phyloP scores from a whole-genome alignment of 2,113 vertebrate genomes.

The Colius striatus region DNA sequence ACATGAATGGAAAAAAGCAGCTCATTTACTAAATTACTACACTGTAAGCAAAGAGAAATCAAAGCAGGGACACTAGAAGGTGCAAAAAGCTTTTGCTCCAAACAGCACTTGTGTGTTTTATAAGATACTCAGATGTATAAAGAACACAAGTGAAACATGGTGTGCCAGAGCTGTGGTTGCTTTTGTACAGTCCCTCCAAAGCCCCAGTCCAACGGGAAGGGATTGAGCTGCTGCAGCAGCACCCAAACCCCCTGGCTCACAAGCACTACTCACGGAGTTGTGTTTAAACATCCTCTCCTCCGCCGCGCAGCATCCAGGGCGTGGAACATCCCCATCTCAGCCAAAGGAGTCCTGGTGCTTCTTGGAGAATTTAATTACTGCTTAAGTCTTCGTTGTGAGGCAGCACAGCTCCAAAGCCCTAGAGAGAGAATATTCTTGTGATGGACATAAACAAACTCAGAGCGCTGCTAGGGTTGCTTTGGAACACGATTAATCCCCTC shows the following conservation, averaged over 20 bases:
- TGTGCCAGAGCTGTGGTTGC: background rate
- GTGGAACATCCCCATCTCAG: slow-evolving; percentile 52
- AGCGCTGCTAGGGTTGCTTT: background rate
- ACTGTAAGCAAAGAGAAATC: background rate
- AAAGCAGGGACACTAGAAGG: background rate
- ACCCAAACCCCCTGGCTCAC: background rate
- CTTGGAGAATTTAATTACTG: slow-evolving; percentile 40
- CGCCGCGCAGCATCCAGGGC: background rate
- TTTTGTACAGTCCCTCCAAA: background rate
- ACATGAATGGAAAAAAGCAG: background rate
- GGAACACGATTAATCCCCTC: slow-evolving; percentile 13
- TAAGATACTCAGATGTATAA: too few species aligned
- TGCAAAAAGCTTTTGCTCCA: background rate
- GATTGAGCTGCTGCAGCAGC: background rate
- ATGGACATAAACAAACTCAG: slow-evolving; percentile 32
- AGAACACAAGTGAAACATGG: background rate
- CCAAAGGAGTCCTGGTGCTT: slow-evolving; percentile 19
- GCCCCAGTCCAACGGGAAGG: background rate
- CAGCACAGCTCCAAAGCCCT: slow-evolving; percentile 63
- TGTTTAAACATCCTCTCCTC: slow-evolving; percentile 34
- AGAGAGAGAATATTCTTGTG: slow-evolving; percentile 48
- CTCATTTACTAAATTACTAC: background rate
- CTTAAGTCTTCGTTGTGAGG: slow-evolving; percentile 49
- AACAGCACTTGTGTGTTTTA: rapidly evolving
- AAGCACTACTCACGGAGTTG: slow-evolving; percentile 47